These are phyloP conservation scores for Coelogynopora nodosa DNA, from an alignment of 2,888 invertebrate species.

Conservation along the genomic window DNA sequence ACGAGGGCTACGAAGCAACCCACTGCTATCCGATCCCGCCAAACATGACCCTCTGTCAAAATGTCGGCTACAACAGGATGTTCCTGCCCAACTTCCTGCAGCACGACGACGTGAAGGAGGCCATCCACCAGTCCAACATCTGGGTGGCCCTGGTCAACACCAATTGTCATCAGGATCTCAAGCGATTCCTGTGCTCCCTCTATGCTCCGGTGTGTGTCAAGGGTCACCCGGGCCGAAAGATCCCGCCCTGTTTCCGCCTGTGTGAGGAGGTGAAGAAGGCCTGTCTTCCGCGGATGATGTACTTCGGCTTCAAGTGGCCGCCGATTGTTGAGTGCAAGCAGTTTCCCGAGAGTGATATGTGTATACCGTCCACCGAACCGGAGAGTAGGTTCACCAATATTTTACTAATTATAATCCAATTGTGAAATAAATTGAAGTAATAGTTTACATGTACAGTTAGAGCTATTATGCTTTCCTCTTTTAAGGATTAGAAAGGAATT, in stretches of 20 bases:
- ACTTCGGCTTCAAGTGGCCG: slow-evolving; percentile 90
- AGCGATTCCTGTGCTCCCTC: slow-evolving; percentile 77
- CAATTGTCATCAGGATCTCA: slow-evolving; percentile 43
- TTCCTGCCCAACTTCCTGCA: slow-evolving; percentile 44
- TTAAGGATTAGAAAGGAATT: no score
- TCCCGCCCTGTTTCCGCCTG: slow-evolving; percentile 83
- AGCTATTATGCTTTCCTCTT: no score
- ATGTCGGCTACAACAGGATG: slow-evolving; percentile 44
- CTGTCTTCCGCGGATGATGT: slow-evolving; percentile 81
- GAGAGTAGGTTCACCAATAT: background rate
- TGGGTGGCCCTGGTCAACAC: slow-evolving; percentile 44
- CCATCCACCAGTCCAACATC: slow-evolving; percentile 36
- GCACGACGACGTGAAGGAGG: slow-evolving; percentile 44
- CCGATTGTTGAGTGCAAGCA: slow-evolving; percentile 79
- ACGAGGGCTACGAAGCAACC: background rate
- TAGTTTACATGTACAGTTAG: no score
- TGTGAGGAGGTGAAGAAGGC: slow-evolving; percentile 75
- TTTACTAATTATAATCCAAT: background rate
- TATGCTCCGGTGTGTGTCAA: slow-evolving; percentile 94
- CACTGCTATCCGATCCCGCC: slow-evolving; percentile 42
- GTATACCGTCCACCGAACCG: background rate
- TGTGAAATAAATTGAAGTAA: no score
- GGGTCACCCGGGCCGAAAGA: slow-evolving; percentile 75
- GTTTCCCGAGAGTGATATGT: slow-evolving; percentile 67
- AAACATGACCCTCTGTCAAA: slow-evolving; percentile 40